These are phyloP conservation scores for Cenopis cana DNA, from an alignment of 2,888 invertebrate genomes.

Conservation along the genomic window DNA sequence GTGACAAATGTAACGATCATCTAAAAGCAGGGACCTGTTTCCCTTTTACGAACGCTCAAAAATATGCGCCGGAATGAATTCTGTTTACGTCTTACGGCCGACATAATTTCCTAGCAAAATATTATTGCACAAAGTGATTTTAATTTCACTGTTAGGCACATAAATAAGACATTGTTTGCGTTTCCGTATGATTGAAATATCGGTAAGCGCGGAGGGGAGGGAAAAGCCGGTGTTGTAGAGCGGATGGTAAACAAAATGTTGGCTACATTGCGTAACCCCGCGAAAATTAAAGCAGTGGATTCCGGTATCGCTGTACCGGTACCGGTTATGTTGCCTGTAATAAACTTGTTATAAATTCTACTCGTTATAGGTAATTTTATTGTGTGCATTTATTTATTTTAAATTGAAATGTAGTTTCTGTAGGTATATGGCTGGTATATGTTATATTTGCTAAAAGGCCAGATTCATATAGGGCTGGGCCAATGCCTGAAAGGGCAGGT, in stretches of 20 bases:
- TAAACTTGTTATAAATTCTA: no score
- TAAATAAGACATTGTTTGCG: slow-evolving; percentile 28
- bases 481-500: no score
- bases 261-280: not conserved
- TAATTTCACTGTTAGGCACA: slow-evolving; percentile 26
- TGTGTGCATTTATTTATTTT: no score
- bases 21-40: slow-evolving; percentile 43
- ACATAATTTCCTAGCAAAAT: slow-evolving; percentile 31
- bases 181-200: slow-evolving; percentile 23
- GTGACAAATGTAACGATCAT: slow-evolving; percentile 44
- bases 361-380: no score
- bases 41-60: slow-evolving; percentile 29
- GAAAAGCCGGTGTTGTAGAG: slow-evolving; percentile 16
- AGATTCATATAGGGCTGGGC: no score
- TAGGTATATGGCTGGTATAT: no score
- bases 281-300: slow-evolving; percentile 3
- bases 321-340: no score
- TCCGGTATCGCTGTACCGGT: not conserved
- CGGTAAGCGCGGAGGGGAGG: slow-evolving; percentile 17
- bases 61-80: slow-evolving; percentile 27
- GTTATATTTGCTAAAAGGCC: no score
- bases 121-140: slow-evolving; percentile 28
- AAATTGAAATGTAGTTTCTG: no score
- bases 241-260: slow-evolving; percentile 13
- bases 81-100: slow-evolving; percentile 35